Percentiles rank a stretch among this genome's conserved stretches.
Evolutionary conservation across 2,113 vertebrate genomes (phyloP).

Genomic region (Crotalus helleri): DNA sequence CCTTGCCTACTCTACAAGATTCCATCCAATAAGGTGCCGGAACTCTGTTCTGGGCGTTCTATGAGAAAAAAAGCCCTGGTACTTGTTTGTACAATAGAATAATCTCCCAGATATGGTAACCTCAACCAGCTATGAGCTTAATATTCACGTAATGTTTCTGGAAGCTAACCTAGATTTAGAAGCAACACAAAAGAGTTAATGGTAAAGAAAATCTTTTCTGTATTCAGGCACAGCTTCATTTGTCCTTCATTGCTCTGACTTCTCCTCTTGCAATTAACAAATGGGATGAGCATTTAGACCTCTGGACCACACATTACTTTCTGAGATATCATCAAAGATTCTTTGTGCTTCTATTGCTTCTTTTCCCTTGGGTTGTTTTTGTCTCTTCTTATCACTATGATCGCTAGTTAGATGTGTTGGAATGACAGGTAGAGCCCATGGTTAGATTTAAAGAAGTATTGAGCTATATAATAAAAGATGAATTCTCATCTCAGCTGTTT

Average conservation of each 20-base stretch:
- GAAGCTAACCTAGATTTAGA: neutral
- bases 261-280: constrained; percentile 4
- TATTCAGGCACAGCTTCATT: neutral
- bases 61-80: too few relatives aligned
- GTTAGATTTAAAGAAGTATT: neutral
- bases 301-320: neutral
- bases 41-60: too few relatives aligned
- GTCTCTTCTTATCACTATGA: neutral
- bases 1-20: too few relatives aligned
- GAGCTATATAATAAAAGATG: neutral
- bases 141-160: neutral
- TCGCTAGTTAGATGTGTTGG: neutral
- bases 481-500: neutral
- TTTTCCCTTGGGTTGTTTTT: neutral
- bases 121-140: neutral
- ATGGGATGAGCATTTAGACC: neutral
- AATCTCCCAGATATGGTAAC: neutral
- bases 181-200: neutral
- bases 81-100: neutral
- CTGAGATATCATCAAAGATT: neutral
- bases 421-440: neutral
- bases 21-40: too few relatives aligned
- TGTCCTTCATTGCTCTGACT: neutral
- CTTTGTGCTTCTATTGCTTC: neutral
- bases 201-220: neutral